phyloP scores from a whole-genome alignment of 2,888 invertebrate genomes.

The Eristalis intricaria region DNA sequence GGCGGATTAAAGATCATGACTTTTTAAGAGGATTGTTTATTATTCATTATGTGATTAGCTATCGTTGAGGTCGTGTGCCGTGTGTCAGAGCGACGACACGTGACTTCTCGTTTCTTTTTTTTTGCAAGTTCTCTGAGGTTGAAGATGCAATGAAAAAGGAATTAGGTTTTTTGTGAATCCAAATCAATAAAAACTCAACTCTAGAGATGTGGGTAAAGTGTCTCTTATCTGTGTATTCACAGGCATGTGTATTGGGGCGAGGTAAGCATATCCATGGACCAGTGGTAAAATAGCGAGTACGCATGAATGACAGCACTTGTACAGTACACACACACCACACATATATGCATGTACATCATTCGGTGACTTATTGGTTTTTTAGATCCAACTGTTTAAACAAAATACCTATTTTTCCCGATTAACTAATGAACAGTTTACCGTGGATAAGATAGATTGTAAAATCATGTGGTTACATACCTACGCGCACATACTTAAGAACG shows the following conservation, averaged over 20 bases:
- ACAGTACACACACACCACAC: not conserved
- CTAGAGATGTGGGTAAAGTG: not conserved
- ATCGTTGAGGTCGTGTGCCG: slow-evolving; percentile 57
- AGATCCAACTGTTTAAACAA: not conserved
- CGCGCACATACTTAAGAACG: not conserved
- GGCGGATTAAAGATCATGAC: slow-evolving; percentile 37
- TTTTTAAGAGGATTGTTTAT: slow-evolving; percentile 65
- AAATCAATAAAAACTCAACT: slow-evolving; percentile 23
- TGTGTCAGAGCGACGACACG: slow-evolving; percentile 47
- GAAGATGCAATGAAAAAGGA: slow-evolving; percentile 25
- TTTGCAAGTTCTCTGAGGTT: slow-evolving; percentile 30
- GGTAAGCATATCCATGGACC: not conserved
- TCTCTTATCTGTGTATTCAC: slow-evolving; percentile 5
- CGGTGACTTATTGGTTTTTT: not conserved
- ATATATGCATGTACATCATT: not conserved
- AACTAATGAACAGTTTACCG: not conserved
- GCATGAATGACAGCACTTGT: not conserved
- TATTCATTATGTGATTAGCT: slow-evolving; percentile 69
- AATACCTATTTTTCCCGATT: not conserved
- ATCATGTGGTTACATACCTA: too few species aligned
- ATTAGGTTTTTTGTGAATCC: slow-evolving; percentile 10
- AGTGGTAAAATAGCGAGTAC: not conserved
- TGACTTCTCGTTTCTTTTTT: slow-evolving; percentile 31
- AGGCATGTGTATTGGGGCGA: not conserved
- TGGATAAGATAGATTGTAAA: not conserved